Percentiles rank a stretch among this genome's conserved stretches.
These are phyloP conservation scores for Alectoris magna DNA, from an alignment of 2,797 vertebrate genomes.

Conservation along the genomic window DNA sequence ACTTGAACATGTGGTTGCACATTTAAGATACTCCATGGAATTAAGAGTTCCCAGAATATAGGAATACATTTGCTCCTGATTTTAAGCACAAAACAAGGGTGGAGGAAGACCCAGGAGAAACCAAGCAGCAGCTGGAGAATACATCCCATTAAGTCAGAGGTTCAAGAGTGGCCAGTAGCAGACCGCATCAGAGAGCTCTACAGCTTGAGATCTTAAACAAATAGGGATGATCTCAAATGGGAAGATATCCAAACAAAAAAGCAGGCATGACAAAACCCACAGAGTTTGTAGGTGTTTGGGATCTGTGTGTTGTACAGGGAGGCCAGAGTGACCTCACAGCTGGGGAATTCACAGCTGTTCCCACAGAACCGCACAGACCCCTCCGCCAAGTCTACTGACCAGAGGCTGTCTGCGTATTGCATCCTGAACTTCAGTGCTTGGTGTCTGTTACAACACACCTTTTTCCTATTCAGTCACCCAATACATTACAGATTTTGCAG, in stretches of 20 bases:
- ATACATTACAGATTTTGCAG: not conserved
- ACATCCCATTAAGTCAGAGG: not conserved
- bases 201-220: not conserved
- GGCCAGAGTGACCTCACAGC: not conserved
- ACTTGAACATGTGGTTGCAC: rapidly evolving
- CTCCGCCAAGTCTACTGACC: not conserved
- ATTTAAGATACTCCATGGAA: not conserved
- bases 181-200: not conserved
- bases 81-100: not conserved
- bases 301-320: not conserved
- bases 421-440: not conserved
- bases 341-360: not conserved
- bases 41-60: not conserved
- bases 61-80: not conserved
- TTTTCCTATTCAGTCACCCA: not conserved
- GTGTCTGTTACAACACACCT: not conserved
- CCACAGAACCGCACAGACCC: not conserved
- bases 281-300: not conserved
- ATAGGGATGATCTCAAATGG: not conserved
- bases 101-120: not conserved
- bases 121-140: not conserved
- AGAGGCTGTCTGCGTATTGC: not conserved
- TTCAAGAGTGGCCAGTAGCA: not conserved
- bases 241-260: not conserved
- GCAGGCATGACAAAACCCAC: not conserved